Evolutionary conservation across 1,140 invertebrate species (phyloP).

Genomic region (Wiebesia pumilae): DNA sequence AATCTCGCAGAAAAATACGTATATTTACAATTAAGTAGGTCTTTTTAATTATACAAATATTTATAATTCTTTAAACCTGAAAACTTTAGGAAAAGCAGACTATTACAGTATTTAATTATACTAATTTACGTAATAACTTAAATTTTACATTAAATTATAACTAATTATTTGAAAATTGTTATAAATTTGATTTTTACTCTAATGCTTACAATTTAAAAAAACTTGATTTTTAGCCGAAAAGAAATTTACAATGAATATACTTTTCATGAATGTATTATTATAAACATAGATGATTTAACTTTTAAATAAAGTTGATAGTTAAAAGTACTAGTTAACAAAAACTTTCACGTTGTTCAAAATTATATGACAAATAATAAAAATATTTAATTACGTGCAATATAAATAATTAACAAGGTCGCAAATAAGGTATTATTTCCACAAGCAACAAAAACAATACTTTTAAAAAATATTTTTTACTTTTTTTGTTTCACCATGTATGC

Average conservation of each 20-base stretch:
- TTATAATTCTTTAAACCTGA: conserved; percentile 29
- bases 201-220: background rate
- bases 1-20: conserved; percentile 48
- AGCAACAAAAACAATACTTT: background rate
- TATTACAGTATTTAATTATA: background rate
- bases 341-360: background rate
- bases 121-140: background rate
- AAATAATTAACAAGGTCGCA: background rate
- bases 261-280: background rate
- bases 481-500: background rate
- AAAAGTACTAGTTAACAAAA: background rate
- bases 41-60: conserved; percentile 38
- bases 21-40: conserved; percentile 42
- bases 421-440: background rate
- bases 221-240: background rate
- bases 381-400: background rate
- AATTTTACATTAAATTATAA: background rate
- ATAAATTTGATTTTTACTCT: background rate
- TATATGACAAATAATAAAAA: background rate
- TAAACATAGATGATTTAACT: background rate
- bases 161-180: background rate
- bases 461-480: background rate
- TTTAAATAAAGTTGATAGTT: background rate
- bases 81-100: background rate
- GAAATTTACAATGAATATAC: background rate